These are phyloP conservation scores for Nymphalis io DNA, from an alignment of 1,140 invertebrate genomes.

Conservation along the genomic window DNA sequence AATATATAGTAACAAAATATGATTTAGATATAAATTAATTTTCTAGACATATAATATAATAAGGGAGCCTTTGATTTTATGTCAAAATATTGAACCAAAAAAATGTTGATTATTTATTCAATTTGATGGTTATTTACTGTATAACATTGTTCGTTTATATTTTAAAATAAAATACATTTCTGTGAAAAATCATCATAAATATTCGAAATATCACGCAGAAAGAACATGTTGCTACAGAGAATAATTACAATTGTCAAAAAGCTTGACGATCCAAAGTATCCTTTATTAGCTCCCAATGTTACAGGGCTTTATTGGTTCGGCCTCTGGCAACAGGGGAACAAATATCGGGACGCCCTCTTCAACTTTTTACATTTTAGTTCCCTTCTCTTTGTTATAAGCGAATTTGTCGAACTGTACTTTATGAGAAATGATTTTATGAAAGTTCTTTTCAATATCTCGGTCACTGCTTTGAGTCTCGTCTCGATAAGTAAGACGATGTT, in stretches of 20 bases:
- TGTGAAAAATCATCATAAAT: not conserved
- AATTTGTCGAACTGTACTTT: conserved; percentile 55
- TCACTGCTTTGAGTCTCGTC: conserved; percentile 50
- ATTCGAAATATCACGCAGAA: not conserved
- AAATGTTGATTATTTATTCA: not conserved
- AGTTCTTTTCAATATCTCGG: conserved; percentile 55
- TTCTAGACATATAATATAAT: too few species aligned
- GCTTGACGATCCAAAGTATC: conserved; percentile 54
- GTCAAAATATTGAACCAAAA: not conserved
- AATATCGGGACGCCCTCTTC: conserved; percentile 38
- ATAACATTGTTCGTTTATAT: not conserved
- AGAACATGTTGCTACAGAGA: conserved; percentile 22
- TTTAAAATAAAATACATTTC: too few species aligned
- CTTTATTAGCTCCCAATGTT: conserved; percentile 61
- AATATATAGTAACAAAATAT: too few species aligned
- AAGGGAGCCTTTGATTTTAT: not conserved
- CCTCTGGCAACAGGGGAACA: conserved; percentile 48
- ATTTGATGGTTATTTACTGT: not conserved
- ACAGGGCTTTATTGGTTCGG: conserved; percentile 59
- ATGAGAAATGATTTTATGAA: conserved; percentile 52
- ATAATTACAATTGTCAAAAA: conserved; percentile 28
- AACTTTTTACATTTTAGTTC: conserved; percentile 46
- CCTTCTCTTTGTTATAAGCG: conserved; percentile 49
- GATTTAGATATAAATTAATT: too few species aligned
- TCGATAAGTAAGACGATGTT: conserved; percentile 46